Evolutionary conservation across 2,888 invertebrate genomes (phyloP).

Genomic region (Coenonympha arcania): DNA sequence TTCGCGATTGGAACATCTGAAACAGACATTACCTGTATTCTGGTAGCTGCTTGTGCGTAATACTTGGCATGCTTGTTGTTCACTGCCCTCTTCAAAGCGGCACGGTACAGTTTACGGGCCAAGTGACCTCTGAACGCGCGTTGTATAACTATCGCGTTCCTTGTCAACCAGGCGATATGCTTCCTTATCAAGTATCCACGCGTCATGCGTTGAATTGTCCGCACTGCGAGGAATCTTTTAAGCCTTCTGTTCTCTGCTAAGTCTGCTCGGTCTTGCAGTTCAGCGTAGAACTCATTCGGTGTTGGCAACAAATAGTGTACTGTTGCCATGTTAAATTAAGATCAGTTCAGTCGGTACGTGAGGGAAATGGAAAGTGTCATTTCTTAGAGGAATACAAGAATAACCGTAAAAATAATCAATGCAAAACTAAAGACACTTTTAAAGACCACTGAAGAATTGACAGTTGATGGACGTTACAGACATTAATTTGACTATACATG

Average conservation of each 20-base stretch:
- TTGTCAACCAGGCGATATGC: slow-evolving; percentile 52
- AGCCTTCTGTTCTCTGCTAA: slow-evolving; percentile 44
- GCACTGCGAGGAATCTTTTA: slow-evolving; percentile 45
- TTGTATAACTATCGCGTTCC: slow-evolving; percentile 57
- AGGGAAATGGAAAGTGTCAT: too few relatives aligned
- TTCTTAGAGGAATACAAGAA: too few relatives aligned
- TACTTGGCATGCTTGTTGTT: slow-evolving; percentile 48
- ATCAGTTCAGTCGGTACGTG: too few relatives aligned
- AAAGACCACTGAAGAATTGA: too few relatives aligned
- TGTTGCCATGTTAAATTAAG: slow-evolving; percentile 46
- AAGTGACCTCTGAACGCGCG: slow-evolving; percentile 53
- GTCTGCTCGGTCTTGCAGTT: slow-evolving; percentile 46
- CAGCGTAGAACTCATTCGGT: slow-evolving; percentile 42
- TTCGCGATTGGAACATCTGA: too few relatives aligned
- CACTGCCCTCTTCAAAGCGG: slow-evolving; percentile 51
- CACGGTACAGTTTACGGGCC: slow-evolving; percentile 48
- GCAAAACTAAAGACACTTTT: too few relatives aligned
- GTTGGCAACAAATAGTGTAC: slow-evolving; percentile 44
- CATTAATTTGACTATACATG: too few relatives aligned
- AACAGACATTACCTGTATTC: slow-evolving; percentile 54
- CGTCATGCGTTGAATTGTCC: slow-evolving; percentile 49
- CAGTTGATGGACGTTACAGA: too few relatives aligned
- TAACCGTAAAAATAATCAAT: too few relatives aligned
- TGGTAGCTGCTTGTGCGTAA: slow-evolving; percentile 51
- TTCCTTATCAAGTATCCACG: slow-evolving; percentile 56